These are phyloP conservation scores for Lottia scabra DNA, from an alignment of 2,888 invertebrate genomes.

Conservation along the genomic window DNA sequence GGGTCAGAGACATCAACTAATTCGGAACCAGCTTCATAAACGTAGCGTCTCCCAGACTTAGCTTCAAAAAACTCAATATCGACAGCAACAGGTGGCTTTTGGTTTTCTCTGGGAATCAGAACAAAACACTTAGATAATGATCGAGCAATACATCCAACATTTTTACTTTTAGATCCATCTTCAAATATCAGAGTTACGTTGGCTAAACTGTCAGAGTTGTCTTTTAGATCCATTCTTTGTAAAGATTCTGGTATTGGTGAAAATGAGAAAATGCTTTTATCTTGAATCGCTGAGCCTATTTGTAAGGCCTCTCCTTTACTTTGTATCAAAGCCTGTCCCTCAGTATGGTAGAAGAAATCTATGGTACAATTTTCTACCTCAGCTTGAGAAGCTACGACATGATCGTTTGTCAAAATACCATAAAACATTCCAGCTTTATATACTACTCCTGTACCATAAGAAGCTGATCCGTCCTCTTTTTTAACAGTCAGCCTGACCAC, in stretches of 20 bases:
- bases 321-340: not conserved
- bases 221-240: not conserved
- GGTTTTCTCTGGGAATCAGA: not conserved
- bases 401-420: not conserved
- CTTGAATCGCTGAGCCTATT: not conserved
- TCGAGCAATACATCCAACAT: not conserved
- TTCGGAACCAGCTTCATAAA: not conserved
- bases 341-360: not conserved
- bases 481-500: not conserved
- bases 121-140: not conserved
- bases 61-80: not conserved
- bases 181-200: not conserved
- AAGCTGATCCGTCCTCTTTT: not conserved
- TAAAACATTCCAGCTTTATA: not conserved
- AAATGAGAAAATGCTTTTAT: not conserved
- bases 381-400: not conserved
- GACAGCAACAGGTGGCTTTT: not conserved
- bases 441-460: not conserved
- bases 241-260: not conserved
- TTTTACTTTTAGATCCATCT: not conserved
- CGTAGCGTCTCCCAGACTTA: not conserved
- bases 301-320: not conserved
- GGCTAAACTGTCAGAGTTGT: not conserved
- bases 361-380: not conserved
- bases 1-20: not conserved